Evolutionary conservation across 2,797 vertebrate species (phyloP).

Genomic region (Margarornis squamiger): DNA sequence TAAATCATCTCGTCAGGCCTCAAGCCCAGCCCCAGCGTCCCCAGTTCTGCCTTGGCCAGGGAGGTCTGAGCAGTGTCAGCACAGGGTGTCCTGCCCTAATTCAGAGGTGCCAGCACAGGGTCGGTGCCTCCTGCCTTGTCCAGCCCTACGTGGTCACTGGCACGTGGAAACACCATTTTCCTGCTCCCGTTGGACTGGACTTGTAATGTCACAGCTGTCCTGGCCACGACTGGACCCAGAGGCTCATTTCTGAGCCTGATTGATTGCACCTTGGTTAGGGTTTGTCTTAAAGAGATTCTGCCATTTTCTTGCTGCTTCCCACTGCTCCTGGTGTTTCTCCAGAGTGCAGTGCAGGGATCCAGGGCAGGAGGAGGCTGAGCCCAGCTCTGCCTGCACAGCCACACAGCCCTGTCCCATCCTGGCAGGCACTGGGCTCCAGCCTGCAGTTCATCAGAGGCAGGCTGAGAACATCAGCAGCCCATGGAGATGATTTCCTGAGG

Average conservation of each 20-base stretch:
- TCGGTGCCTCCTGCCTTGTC: accelerated
- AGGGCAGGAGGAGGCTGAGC: neutral
- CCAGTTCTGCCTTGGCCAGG: neutral
- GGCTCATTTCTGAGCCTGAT: slow-evolving; percentile 46
- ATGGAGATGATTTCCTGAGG: neutral
- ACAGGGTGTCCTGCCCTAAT: neutral
- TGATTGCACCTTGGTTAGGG: neutral
- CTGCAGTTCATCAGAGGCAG: neutral
- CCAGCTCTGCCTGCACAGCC: neutral
- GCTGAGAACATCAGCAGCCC: neutral
- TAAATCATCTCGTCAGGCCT: slow-evolving; percentile 9
- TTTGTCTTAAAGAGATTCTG: neutral
- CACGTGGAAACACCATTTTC: accelerated
- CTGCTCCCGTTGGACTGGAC: neutral
- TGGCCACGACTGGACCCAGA: neutral
- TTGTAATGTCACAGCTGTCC: neutral
- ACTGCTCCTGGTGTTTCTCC: neutral
- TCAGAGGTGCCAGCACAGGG: neutral
- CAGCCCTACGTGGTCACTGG: accelerated
- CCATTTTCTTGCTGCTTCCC: neutral
- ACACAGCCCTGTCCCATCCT: neutral
- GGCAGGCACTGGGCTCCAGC: neutral
- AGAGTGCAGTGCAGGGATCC: neutral
- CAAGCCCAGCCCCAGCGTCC: neutral
- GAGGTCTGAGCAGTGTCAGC: neutral